phyloP scores from a whole-genome alignment of 2,113 vertebrate genomes.

The Cichladusa arquata region DNA sequence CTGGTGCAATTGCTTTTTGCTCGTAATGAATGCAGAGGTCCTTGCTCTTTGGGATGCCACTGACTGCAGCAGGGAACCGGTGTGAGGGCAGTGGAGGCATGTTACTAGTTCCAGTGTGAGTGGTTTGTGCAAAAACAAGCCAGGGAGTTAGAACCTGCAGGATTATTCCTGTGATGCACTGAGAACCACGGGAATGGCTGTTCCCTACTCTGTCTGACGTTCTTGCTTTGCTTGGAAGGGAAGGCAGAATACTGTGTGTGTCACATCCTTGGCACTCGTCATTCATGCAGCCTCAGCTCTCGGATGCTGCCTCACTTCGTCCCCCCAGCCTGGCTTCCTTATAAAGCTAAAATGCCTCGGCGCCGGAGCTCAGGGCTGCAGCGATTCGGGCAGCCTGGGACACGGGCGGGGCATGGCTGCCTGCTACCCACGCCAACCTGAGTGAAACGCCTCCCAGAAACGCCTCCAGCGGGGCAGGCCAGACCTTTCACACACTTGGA shows the following conservation, averaged over 20 bases:
- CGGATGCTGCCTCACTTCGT: neutral
- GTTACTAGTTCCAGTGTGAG: neutral
- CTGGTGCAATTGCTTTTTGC: neutral
- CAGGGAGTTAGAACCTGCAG: neutral
- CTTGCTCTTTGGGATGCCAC: neutral
- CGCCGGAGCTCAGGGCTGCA: rapidly evolving
- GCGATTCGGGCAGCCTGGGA: neutral
- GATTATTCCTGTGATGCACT: neutral
- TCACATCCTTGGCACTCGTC: neutral
- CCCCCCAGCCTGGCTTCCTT: neutral
- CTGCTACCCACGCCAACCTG: neutral
- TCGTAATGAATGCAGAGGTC: rapidly evolving
- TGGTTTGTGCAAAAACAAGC: neutral
- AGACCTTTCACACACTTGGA: constrained; percentile 70
- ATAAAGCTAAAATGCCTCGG: constrained; percentile 1
- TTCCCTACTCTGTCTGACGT: neutral
- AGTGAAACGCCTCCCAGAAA: neutral
- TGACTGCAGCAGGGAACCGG: neutral
- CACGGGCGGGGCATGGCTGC: neutral
- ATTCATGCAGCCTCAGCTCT: neutral
- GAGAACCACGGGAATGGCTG: rapidly evolving
- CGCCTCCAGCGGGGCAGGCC: constrained; percentile 4
- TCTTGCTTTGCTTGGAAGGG: neutral
- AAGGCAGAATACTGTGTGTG: neutral
- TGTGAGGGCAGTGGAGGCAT: neutral